Evolutionary conservation across 92 coral and sea anemone species (phyloP).

Genomic region (Zoanthus sociatus): DNA sequence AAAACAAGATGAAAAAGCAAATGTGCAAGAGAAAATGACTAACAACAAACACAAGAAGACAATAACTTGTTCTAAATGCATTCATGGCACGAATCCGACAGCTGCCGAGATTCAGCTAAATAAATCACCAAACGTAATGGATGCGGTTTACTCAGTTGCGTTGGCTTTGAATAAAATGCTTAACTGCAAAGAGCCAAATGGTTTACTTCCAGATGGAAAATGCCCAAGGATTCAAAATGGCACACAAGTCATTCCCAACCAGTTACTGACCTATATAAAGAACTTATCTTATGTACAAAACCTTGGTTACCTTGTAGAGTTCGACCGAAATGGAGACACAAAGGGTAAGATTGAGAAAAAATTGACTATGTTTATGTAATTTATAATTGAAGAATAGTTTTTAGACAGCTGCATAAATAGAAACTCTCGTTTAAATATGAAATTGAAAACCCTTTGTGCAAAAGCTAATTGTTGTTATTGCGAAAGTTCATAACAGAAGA

Average conservation of each 20-base stretch:
- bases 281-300: slow-evolving; percentile 69
- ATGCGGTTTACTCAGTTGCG: slow-evolving; percentile 90
- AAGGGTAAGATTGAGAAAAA: slow-evolving; percentile 68
- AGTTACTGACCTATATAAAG: slow-evolving; percentile 73
- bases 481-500: background rate
- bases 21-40: background rate
- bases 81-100: slow-evolving; percentile 45
- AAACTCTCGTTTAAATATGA: background rate
- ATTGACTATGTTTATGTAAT: background rate
- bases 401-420: slow-evolving; percentile 29
- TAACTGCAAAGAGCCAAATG: slow-evolving; percentile 62
- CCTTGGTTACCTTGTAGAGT: slow-evolving; percentile 75
- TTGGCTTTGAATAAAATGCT: slow-evolving; percentile 69
- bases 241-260: slow-evolving; percentile 50
- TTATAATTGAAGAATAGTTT: background rate
- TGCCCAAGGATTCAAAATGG: slow-evolving; percentile 57
- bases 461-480: background rate
- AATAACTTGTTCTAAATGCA: slow-evolving; percentile 44
- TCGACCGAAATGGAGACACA: slow-evolving; percentile 89
- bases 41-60: background rate
- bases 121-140: slow-evolving; percentile 96
- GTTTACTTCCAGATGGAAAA: slow-evolving; percentile 30
- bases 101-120: slow-evolving; percentile 73
- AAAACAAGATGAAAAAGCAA: background rate
- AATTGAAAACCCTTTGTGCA: background rate